A percentile compares a stretch with the other conserved stretches of the same genome.
phyloP scores from a whole-genome alignment of 2,888 invertebrate species.

The Mesorhabditis sp. region DNA sequence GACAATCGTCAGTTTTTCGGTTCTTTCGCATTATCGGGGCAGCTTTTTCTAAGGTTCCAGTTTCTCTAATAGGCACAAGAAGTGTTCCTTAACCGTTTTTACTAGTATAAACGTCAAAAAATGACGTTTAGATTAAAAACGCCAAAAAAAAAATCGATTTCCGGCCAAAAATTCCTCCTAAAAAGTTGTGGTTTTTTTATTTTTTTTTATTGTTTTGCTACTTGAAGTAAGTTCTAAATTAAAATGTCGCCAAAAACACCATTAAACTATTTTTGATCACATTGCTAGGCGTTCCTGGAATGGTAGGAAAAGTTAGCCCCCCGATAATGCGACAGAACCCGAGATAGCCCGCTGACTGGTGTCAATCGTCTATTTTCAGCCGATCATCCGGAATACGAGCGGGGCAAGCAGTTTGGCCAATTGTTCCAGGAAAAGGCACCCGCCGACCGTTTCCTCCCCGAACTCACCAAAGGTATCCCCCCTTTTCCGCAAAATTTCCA shows the following conservation, averaged over 20 bases:
- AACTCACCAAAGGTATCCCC: constrained; percentile 10
- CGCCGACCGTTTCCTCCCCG: constrained; percentile 30
- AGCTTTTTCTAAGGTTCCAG: too few species aligned
- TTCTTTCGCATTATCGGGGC: too few species aligned
- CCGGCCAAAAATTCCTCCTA: background rate
- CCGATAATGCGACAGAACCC: too few species aligned
- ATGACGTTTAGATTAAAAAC: background rate
- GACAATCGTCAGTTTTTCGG: too few species aligned
- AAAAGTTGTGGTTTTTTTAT: too few species aligned
- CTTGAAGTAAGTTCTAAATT: background rate
- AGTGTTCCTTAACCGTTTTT: constrained; percentile 17
- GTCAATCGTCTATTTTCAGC: background rate
- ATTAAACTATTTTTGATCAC: constrained; percentile 7
- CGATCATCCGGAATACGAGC: constrained; percentile 13
- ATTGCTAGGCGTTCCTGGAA: background rate
- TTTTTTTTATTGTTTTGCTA: too few species aligned
- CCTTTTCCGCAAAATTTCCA: too few species aligned
- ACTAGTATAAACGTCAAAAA: background rate
- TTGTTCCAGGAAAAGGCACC: constrained; percentile 32
- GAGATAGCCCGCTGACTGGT: too few species aligned
- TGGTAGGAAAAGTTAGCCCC: background rate
- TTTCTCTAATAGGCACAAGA: background rate
- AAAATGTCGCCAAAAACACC: constrained; percentile 9
- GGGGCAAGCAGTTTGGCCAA: constrained; percentile 23
- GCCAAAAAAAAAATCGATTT: constrained; percentile 1